Conservation (phyloP, 2,888 invertebrate genomes). For the Megamerina dolium region DNA sequence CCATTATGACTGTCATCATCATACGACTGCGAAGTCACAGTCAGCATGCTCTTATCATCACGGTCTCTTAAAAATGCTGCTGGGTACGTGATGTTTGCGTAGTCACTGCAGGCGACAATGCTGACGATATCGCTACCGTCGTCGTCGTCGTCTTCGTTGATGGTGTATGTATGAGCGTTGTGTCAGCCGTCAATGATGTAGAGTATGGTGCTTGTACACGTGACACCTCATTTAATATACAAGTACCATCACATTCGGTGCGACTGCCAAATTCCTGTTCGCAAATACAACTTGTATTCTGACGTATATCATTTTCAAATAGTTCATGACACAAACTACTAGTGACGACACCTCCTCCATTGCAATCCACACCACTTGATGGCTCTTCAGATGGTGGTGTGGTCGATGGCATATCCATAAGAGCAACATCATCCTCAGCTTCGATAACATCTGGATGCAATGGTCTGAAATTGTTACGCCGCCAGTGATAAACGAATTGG, state of each 20-base stretch:
- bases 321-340: background rate
- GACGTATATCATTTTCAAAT: background rate
- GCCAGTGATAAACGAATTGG: conserved; percentile 30
- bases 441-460: conserved; percentile 40
- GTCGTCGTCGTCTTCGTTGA: too few species aligned
- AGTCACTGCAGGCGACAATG: too few species aligned
- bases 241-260: conserved; percentile 38
- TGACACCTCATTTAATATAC: conserved; percentile 39
- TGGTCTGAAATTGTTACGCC: conserved; percentile 40
- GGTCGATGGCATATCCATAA: conserved; percentile 28
- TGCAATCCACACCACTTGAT: conserved; percentile 8
- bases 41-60: too few species aligned
- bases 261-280: conserved; percentile 37
- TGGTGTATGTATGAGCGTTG: too few species aligned
- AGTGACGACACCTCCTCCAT: conserved; percentile 7
- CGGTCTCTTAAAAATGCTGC: too few species aligned
- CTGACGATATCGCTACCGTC: too few species aligned
- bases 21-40: too few species aligned
- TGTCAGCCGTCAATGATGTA: too few species aligned
- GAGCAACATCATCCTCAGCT: conserved; percentile 32
- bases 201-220: conserved; percentile 24
- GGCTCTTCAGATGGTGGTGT: conserved; percentile 29
- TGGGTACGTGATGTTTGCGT: too few species aligned
- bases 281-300: conserved; percentile 34
- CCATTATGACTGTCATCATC: too few species aligned